A percentile compares a stretch with the other conserved stretches of the same genome.
Conservation (phyloP, 1,140 invertebrate species). For the Phymorhynchus buccinoides region DNA sequence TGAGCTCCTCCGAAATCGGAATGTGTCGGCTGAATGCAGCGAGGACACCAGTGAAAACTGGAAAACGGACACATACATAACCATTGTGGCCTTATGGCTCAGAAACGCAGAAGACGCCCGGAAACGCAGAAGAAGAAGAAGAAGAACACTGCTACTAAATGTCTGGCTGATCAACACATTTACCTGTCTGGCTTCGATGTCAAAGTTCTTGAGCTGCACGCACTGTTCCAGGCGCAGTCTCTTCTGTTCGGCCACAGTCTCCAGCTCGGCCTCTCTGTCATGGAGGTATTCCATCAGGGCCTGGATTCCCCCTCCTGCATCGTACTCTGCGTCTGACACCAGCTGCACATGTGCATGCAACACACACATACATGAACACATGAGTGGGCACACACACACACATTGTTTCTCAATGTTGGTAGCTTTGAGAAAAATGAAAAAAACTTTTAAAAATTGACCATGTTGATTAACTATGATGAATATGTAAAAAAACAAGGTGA, state of each 20-base stretch:
- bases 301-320: constrained; percentile 90
- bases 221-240: constrained; percentile 92
- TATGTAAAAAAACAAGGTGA: too few species aligned
- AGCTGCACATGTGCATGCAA: constrained; percentile 77
- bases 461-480: too few species aligned
- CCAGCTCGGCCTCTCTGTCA: constrained; percentile 93
- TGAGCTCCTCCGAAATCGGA: too few species aligned
- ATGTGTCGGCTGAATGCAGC: too few species aligned
- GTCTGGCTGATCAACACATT: background rate
- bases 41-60: too few species aligned
- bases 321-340: constrained; percentile 91
- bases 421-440: too few species aligned
- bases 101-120: too few species aligned
- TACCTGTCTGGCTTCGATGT: constrained; percentile 91
- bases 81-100: too few species aligned
- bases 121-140: too few species aligned
- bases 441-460: too few species aligned
- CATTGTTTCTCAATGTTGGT: too few species aligned
- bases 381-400: background rate
- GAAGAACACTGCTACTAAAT: background rate
- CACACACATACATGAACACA: constrained; percentile 4
- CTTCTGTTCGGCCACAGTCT: constrained; percentile 92
- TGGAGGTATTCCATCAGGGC: constrained; percentile 93
- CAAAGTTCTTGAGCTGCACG: constrained; percentile 93
- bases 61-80: too few species aligned